Evolutionary conservation across 2,797 vertebrate genomes (phyloP), one percentile per base, ranked within the genome.

Genomic region (Argentina silus): DNA sequence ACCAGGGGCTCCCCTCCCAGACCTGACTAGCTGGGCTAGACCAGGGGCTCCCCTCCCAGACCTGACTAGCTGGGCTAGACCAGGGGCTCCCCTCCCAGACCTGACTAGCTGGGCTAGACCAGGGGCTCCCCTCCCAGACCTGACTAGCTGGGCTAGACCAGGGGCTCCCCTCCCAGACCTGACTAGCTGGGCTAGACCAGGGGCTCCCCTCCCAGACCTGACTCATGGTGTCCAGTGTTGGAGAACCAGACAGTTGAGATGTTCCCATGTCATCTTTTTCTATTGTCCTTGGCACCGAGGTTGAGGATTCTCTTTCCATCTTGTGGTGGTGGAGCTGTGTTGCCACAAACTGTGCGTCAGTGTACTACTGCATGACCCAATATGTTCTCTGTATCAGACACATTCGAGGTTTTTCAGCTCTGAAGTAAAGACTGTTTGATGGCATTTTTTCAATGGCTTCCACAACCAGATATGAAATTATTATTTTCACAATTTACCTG

Each of bases 211-310:
- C 75, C 11, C 74, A 78, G 68, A 65, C 87, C 72, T 80, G 83
- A 87, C 75, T 83, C 42, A 73, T 70, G 82, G 86, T 86, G 80
- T 90, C 85, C 78, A 82, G 76, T 88, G 83, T 83, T 88, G 86
- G 91, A 92, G 87, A 92, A 91, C 74, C 83, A 81, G 91, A 90
- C 86, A 91, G 86, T 48, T 89, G 90, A 92, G 88, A 92, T 81
- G 71, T 90, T 92, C 87, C 87, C 92, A 90, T 85, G 88, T 89
- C 81, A 85, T 80, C 77, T 75, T 78, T 36, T 87, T 77, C 84
- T 89, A 83, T 91, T 93, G 85, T 93, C 74, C 86, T 88, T 88
- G 84, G 70, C 81, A 63, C 77, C 67, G 65, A 45, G 78, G 78
- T 90, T 81, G 83, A 79, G 75, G 81, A 87, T 87, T 90, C 77